phyloP scores from a whole-genome alignment of 2,888 invertebrate genomes.

The Ecliptopera silaceata region DNA sequence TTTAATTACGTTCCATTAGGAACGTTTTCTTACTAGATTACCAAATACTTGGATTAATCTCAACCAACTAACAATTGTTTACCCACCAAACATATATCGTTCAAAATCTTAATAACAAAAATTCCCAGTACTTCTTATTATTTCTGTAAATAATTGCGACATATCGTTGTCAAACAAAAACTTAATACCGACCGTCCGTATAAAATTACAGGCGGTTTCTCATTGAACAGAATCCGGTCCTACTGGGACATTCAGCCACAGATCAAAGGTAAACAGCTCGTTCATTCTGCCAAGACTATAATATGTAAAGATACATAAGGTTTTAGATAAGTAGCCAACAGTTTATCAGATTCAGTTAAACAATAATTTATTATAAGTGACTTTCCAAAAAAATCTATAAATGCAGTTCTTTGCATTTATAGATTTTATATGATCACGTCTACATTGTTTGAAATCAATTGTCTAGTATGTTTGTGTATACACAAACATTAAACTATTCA shows the following conservation, averaged over 20 bases:
- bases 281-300: constrained; percentile 1
- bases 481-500: no score
- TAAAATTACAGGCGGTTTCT: constrained; percentile 35
- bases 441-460: no score
- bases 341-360: no score
- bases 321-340: background rate
- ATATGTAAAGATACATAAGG: background rate
- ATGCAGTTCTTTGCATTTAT: no score
- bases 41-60: no score
- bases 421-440: no score
- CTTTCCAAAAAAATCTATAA: no score
- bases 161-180: constrained; percentile 37
- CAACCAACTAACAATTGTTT: no score
- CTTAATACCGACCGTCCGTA: constrained; percentile 30
- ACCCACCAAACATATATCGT: background rate
- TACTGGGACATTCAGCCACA: constrained; percentile 15
- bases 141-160: constrained; percentile 30
- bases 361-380: no score
- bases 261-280: constrained; percentile 19
- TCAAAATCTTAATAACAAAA: background rate
- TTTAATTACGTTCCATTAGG: no score
- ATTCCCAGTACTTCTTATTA: background rate
- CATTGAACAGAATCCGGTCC: constrained; percentile 37
- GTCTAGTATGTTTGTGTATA: no score
- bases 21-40: no score